Base-by-base conservation (phyloP, 1,140 invertebrate species). In the Drosophila pallidifrons region DNA sequence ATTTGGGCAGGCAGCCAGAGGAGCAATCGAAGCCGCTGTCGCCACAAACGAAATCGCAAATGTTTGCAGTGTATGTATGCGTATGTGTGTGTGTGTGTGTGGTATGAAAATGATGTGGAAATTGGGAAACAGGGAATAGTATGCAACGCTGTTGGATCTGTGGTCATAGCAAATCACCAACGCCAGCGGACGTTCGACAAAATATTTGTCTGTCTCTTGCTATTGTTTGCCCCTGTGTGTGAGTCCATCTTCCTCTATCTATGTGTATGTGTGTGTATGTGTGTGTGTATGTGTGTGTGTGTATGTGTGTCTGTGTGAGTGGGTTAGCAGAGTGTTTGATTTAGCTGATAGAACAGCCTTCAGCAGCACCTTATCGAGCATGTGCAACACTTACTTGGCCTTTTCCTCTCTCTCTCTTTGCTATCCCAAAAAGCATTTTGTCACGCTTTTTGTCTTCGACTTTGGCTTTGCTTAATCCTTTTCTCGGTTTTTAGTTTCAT, bases 31-130 rank as follows among this genome's bases (percentile, higher is more conserved):
- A 75, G 72, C 71, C 70, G 54, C 60, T 25, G 51, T 28, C 35
- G 30, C 72, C 72, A 61, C 72, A 75, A 75, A 70, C 72, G 66
- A 75, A 69, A 63, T 75, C 51, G 66, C 58, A 75, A 75, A 75
- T 75, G 72, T 70, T 75, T 49, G 54, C 58, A 51, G 15, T 41
- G 35, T 45, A 25, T 20, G 16, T 54, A 51, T 30, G 59, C 47
- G 61, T 57, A 30, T 49, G 41, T 35, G 16, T 38, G 51, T 41
- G 15, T 55, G 59, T 41, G 15, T 51, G 51, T 54, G 35, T 58
- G 67, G 45, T 16, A 35, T 43, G 67, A 64, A 70, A 75, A 75
- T 69, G 49, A 32, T 57, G 57, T 49, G 52, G 15, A 69, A 64
- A 75, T 63, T 70, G 67, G 59, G 32, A 45, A 70, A 51, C 67